Percentiles rank a stretch among this genome's conserved stretches.
These are phyloP conservation scores for Sarcophilus harrisii DNA, from an alignment of 2,797 vertebrate species.

Conservation along the genomic window DNA sequence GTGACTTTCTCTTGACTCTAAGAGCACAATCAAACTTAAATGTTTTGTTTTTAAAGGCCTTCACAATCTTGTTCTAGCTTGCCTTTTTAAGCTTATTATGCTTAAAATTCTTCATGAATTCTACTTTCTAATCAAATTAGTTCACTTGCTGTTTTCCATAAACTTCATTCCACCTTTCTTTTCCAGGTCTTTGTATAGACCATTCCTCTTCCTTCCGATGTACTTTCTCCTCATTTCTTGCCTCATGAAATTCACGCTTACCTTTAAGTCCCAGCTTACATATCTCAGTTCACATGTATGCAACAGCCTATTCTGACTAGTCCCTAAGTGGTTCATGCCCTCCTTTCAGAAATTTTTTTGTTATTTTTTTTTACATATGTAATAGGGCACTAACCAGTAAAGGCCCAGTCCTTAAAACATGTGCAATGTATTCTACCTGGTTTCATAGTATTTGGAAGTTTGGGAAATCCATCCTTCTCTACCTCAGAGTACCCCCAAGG, in stretches of 20 bases:
- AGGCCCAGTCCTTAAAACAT: neutral
- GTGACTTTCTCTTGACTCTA: neutral
- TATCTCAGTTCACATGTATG: neutral
- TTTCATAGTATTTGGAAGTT: neutral
- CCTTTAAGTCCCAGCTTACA: neutral
- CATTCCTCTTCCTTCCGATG: neutral
- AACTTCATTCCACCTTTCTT: neutral
- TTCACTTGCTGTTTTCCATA: neutral
- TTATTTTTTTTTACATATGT: neutral
- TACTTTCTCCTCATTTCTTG: neutral
- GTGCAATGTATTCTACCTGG: neutral
- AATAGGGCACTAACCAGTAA: neutral
- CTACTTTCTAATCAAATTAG: neutral
- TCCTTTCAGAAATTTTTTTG: neutral
- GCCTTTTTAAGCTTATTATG: neutral
- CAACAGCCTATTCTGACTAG: neutral
- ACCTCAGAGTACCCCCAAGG: neutral
- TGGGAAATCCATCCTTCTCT: neutral
- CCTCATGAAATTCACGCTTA: neutral
- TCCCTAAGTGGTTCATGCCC: neutral
- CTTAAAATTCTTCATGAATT: neutral
- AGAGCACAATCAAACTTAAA: neutral
- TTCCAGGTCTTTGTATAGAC: neutral
- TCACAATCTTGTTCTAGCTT: neutral
- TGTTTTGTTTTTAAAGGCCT: neutral